phyloP scores from a whole-genome alignment of 2,888 invertebrate genomes.

The Melinopterus prodromus region DNA sequence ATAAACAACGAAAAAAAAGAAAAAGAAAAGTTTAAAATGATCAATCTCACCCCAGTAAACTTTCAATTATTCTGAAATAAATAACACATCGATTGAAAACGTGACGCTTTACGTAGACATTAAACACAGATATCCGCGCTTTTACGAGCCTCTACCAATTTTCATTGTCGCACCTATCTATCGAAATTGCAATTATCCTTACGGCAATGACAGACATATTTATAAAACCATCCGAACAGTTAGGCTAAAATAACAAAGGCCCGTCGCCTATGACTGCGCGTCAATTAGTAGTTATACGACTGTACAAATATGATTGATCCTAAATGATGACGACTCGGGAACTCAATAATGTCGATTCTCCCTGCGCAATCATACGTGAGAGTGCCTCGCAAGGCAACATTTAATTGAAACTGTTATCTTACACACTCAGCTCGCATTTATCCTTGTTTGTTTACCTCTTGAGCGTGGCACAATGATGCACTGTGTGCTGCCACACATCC shows the following conservation, averaged over 20 bases:
- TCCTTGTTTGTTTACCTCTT: slow-evolving; percentile 4
- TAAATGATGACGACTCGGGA: not conserved
- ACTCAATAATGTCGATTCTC: not conserved
- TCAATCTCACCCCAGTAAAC: too few species aligned
- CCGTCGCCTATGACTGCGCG: not conserved
- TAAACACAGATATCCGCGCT: too few species aligned
- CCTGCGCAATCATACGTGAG: not conserved
- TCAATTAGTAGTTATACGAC: not conserved
- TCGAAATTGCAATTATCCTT: not conserved
- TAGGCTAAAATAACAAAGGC: not conserved
- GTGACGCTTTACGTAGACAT: too few species aligned
- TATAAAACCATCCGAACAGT: not conserved
- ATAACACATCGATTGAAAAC: too few species aligned
- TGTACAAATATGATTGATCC: not conserved
- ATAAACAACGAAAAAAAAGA: too few species aligned
- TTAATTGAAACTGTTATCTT: slow-evolving; percentile 4
- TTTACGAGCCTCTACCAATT: not conserved
- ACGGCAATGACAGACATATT: not conserved
- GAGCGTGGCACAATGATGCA: not conserved
- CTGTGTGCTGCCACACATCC: not conserved
- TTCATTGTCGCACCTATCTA: not conserved
- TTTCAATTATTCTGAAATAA: too few species aligned
- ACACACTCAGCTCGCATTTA: not conserved
- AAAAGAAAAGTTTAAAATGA: too few species aligned
- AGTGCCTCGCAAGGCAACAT: not conserved